A percentile compares a stretch with the other conserved stretches of the same genome.
phyloP scores from a whole-genome alignment of 37 sponge, comb jelly and placozoan species.

The Spongia lamella region DNA sequence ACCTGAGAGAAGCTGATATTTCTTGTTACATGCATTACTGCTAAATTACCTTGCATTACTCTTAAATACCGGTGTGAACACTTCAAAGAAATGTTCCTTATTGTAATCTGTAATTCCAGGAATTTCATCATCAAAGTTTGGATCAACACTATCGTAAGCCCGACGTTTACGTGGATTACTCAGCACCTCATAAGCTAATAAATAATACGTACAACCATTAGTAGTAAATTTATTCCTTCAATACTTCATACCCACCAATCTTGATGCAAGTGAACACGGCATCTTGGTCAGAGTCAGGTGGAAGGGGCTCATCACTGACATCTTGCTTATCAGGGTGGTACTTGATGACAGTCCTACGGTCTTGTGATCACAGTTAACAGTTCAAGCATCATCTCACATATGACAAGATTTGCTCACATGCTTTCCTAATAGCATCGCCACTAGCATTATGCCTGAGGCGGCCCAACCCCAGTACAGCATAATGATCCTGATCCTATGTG shows the following conservation, averaged over 20 bases:
- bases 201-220: not conserved
- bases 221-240: no score
- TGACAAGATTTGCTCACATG: conserved; percentile 66
- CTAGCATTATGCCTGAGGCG: conserved; percentile 69
- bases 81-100: conserved; percentile 79
- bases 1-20: conserved; percentile 22
- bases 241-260: conserved; percentile 58
- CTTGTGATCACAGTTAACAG: conserved; percentile 7
- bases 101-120: conserved; percentile 57
- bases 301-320: conserved; percentile 12
- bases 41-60: conserved; percentile 65
- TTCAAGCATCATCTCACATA: not conserved
- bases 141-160: conserved; percentile 95
- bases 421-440: conserved; percentile 85
- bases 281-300: conserved; percentile 47
- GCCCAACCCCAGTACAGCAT: conserved; percentile 82
- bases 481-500: conserved; percentile 92
- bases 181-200: conserved; percentile 71
- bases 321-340: conserved; percentile 95
- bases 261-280: conserved; percentile 88
- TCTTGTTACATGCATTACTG: not conserved
- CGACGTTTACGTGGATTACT: conserved; percentile 55
- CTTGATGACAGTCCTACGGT: conserved; percentile 73
- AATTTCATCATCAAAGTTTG: conserved; percentile 75
- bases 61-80: conserved; percentile 75